phyloP scores from a whole-genome alignment of 2,888 invertebrate genomes.

The Acleris holmiana region DNA sequence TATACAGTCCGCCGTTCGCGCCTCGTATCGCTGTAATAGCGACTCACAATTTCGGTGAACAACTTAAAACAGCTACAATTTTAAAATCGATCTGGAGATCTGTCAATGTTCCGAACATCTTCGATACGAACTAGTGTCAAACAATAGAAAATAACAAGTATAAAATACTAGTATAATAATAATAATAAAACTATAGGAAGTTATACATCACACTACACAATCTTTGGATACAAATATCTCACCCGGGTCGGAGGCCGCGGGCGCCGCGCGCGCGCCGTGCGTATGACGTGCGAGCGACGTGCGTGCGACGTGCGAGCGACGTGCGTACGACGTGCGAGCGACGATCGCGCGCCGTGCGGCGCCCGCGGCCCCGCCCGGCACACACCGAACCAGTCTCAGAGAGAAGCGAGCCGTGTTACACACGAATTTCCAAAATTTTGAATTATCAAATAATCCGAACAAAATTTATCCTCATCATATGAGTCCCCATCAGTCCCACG shows the following conservation, averaged over 20 bases:
- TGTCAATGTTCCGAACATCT: slow-evolving; percentile 60
- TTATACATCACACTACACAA: slow-evolving; percentile 78
- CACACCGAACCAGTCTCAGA: slow-evolving; percentile 71
- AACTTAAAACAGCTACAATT: slow-evolving; percentile 43
- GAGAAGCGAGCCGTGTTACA: slow-evolving; percentile 75
- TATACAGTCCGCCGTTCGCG: not conserved
- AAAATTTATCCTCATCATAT: slow-evolving; percentile 78
- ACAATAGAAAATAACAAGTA: slow-evolving; percentile 74
- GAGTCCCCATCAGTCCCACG: slow-evolving; percentile 77
- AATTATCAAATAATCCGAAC: slow-evolving; percentile 52
- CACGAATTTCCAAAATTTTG: slow-evolving; percentile 72
- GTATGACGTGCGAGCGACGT: slow-evolving; percentile 37
- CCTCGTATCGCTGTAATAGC: slow-evolving; percentile 10
- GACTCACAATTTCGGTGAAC: slow-evolving; percentile 37
- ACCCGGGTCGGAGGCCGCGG: slow-evolving; percentile 47
- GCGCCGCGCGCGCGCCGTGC: slow-evolving; percentile 40
- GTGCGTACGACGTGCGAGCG: slow-evolving; percentile 26
- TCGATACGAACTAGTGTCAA: slow-evolving; percentile 66
- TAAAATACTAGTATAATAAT: slow-evolving; percentile 73
- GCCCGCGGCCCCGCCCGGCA: slow-evolving; percentile 37
- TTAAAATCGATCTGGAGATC: slow-evolving; percentile 70
- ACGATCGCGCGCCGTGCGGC: slow-evolving; percentile 39
- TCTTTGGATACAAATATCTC: slow-evolving; percentile 81
- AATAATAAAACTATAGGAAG: slow-evolving; percentile 81
- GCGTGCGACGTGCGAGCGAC: slow-evolving; percentile 43